A percentile compares a stretch with the other conserved stretches of the same genome.
These are phyloP conservation scores for Porites lobata DNA, from an alignment of 92 coral and sea anemone genomes.

Conservation along the genomic window DNA sequence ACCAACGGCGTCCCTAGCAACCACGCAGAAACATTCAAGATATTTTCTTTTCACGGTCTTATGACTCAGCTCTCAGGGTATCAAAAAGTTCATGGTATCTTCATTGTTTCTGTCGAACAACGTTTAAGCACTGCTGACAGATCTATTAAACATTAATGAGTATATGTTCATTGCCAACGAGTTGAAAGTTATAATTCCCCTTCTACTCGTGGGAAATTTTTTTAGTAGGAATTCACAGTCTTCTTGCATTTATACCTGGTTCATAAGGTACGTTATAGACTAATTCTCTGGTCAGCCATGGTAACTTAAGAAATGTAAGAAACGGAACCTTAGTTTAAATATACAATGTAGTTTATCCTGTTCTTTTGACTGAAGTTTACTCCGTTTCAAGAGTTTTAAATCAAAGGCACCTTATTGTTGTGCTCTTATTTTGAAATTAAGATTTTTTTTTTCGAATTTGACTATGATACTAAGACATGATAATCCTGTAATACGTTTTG, in stretches of 20 bases:
- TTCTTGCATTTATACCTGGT: background rate
- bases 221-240: background rate
- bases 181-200: background rate
- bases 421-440: background rate
- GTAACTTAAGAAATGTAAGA: background rate
- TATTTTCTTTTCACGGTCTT: conserved; percentile 14
- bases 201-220: background rate
- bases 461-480: background rate
- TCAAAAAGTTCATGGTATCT: conserved; percentile 33
- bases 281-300: background rate
- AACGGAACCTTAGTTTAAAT: background rate
- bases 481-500: background rate
- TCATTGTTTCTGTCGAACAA: conserved; percentile 28
- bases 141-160: conserved; percentile 52
- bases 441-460: background rate
- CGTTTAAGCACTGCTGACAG: conserved; percentile 22
- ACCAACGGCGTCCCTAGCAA: background rate
- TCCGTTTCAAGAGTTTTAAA: background rate
- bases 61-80: conserved; percentile 8
- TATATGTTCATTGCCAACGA: background rate
- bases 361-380: too few relatives aligned
- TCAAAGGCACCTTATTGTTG: background rate
- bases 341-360: background rate
- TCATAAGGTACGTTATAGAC: conserved; percentile 5
- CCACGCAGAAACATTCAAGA: conserved; percentile 4